A percentile compares a stretch with the other conserved stretches of the same genome.
Evolutionary conservation across 2,888 invertebrate species (phyloP).

Genomic region (Drosophila melanosoma): DNA sequence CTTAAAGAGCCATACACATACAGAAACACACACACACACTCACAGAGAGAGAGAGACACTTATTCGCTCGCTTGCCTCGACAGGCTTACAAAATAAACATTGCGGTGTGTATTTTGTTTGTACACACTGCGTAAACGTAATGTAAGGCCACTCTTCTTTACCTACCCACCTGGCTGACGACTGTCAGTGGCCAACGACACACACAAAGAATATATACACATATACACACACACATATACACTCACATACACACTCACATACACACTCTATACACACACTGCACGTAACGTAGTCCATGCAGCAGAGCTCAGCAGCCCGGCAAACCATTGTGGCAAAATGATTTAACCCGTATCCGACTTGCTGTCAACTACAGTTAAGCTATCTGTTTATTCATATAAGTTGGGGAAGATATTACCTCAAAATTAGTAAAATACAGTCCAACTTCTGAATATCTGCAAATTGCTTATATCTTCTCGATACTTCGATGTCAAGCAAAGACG

Average conservation of each 20-base stretch:
- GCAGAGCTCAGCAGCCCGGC: conserved; percentile 52
- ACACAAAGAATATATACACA: conserved; percentile 38
- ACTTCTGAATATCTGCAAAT: background rate
- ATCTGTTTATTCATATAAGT: background rate
- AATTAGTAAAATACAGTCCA: background rate
- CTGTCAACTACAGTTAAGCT: conserved; percentile 11
- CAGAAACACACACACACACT: conserved; percentile 21
- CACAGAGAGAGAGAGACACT: conserved; percentile 54
- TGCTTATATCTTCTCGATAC: background rate
- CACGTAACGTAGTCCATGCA: conserved; percentile 49
- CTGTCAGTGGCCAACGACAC: conserved; percentile 48
- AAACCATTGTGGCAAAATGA: conserved; percentile 53
- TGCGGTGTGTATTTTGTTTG: conserved; percentile 77
- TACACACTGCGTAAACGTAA: conserved; percentile 76
- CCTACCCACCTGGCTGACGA: conserved; percentile 60
- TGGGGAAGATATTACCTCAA: background rate
- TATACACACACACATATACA: conserved; percentile 5
- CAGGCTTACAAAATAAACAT: conserved; percentile 76
- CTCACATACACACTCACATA: conserved; percentile 7
- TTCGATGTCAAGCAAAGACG: background rate
- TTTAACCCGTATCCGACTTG: conserved; percentile 60
- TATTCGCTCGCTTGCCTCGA: conserved; percentile 74
- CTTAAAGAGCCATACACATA: conserved; percentile 10
- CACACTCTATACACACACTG: conserved; percentile 8
- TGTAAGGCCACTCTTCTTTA: conserved; percentile 65